These are phyloP conservation scores for Gobius niger DNA, from an alignment of 2,113 vertebrate species.

Conservation along the genomic window DNA sequence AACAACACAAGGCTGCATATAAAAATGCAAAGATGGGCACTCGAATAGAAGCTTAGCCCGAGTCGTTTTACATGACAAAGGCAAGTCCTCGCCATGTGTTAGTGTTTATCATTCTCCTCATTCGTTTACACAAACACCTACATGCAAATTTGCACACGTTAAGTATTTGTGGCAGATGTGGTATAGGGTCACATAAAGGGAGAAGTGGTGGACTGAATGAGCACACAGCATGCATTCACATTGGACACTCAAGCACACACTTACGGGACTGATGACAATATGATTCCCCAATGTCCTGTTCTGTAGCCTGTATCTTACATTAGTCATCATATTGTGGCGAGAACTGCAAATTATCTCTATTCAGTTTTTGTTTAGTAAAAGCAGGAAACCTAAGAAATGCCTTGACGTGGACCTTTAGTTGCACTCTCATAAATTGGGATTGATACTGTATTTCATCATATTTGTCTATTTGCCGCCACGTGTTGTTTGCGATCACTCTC, in stretches of 20 bases:
- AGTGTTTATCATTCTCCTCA: background rate
- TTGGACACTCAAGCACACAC: slow-evolving; percentile 38
- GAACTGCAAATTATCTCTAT: too few relatives aligned
- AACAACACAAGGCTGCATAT: slow-evolving; percentile 2
- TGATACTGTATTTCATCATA: background rate
- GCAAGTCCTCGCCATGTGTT: background rate
- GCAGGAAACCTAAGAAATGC: too few relatives aligned
- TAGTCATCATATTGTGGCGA: too few relatives aligned
- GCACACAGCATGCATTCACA: slow-evolving; percentile 12
- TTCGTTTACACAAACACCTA: background rate
- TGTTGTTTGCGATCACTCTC: slow-evolving; percentile 23
- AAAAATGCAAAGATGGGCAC: slow-evolving; percentile 18
- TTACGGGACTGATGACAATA: slow-evolving; percentile 14
- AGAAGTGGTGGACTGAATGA: slow-evolving; percentile 38
- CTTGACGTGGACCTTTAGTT: too few relatives aligned
- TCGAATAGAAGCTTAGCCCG: background rate
- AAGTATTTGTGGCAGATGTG: background rate
- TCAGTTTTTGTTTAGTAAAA: too few relatives aligned
- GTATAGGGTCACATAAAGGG: slow-evolving; percentile 9
- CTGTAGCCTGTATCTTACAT: slow-evolving; percentile 25
- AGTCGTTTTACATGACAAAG: background rate
- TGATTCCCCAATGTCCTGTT: slow-evolving; percentile 29
- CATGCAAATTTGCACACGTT: background rate
- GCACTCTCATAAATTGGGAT: too few relatives aligned
- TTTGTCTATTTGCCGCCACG: slow-evolving; percentile 29